Conservation (phyloP, 1,140 invertebrate genomes). For the Drosophila ogumai region DNA sequence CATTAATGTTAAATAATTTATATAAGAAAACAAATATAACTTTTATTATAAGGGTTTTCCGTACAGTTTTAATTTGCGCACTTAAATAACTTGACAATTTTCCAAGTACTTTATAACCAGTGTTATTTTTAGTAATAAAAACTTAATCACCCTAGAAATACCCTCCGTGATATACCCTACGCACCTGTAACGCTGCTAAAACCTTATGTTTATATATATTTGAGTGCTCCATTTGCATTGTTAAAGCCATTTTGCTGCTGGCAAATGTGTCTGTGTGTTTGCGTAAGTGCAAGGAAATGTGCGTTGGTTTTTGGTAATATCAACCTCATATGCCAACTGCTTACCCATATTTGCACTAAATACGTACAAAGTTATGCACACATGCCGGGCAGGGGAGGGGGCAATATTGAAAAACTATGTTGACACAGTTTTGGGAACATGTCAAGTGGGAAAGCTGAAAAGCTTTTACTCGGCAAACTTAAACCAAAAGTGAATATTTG, state of each 20-base stretch:
- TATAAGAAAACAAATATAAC: not conserved
- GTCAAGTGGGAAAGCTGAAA: slow-evolving; percentile 40
- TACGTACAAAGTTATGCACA: slow-evolving; percentile 17
- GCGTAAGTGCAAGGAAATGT: slow-evolving; percentile 37
- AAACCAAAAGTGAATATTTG: slow-evolving; percentile 28
- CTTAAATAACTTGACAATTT: not conserved
- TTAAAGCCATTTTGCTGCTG: slow-evolving; percentile 24
- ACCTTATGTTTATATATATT: slow-evolving; percentile 7
- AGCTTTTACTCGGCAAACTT: slow-evolving; percentile 30
- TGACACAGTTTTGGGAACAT: slow-evolving; percentile 41
- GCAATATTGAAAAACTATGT: slow-evolving; percentile 51
- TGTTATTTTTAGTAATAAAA: not conserved
- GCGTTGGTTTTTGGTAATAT: slow-evolving; percentile 47
- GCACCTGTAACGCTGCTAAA: slow-evolving; percentile 3
- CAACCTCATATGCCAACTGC: slow-evolving; percentile 40
- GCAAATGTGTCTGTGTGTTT: slow-evolving; percentile 26
- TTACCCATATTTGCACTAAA: slow-evolving; percentile 38
- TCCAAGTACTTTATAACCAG: not conserved
- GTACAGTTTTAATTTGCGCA: not conserved
- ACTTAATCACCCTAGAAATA: not conserved
- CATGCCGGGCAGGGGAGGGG: not conserved
- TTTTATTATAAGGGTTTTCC: not conserved
- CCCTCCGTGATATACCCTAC: not conserved
- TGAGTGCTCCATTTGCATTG: slow-evolving; percentile 44
- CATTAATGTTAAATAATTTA: not conserved